Percentiles rank a stretch among this genome's conserved stretches.
phyloP scores from a whole-genome alignment of 2,797 vertebrate genomes.

The Acanthopagrus latus region DNA sequence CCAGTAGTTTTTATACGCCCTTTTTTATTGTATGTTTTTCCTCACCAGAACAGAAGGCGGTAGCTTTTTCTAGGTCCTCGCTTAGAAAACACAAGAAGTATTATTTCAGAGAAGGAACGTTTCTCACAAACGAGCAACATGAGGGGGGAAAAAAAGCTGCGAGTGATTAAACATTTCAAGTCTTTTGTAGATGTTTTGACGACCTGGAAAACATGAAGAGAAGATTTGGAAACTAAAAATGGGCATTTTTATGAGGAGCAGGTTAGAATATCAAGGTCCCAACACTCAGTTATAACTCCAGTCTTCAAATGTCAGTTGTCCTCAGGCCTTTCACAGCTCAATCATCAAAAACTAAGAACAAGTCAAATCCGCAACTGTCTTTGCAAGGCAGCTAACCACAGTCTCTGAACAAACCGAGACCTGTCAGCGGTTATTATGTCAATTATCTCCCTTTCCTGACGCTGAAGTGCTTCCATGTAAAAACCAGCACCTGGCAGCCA shows the following conservation, averaged over 20 bases:
- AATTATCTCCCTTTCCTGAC: conserved; percentile 49
- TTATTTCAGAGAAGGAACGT: conserved; percentile 12
- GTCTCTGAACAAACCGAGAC: conserved; percentile 12
- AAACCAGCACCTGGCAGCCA: conserved; percentile 46
- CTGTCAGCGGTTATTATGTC: conserved; percentile 58
- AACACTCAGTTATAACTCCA: not conserved
- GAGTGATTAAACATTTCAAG: conserved; percentile 28
- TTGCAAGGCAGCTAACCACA: conserved; percentile 47
- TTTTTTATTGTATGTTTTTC: conserved; percentile 22
- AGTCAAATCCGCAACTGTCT: conserved; percentile 33
- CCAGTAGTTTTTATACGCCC: conserved; percentile 23
- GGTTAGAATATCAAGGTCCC: not conserved
- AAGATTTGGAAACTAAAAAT: not conserved
- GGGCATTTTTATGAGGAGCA: not conserved
- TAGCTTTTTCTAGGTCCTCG: not conserved
- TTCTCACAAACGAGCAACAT: conserved; percentile 9
- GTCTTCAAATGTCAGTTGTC: conserved; percentile 6
- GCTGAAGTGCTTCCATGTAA: conserved; percentile 40
- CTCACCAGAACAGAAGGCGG: conserved; percentile 6
- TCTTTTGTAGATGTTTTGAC: conserved; percentile 21
- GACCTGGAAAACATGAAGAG: conserved; percentile 8
- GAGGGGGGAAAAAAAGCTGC: not conserved
- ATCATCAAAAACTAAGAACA: conserved; percentile 17
- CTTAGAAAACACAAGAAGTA: conserved; percentile 3
- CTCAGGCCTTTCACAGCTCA: conserved; percentile 1